Evolutionary conservation across 1,140 invertebrate species (phyloP), one percentile per base, ranked within the genome.

Genomic region (Doryteuthis pealeii): DNA sequence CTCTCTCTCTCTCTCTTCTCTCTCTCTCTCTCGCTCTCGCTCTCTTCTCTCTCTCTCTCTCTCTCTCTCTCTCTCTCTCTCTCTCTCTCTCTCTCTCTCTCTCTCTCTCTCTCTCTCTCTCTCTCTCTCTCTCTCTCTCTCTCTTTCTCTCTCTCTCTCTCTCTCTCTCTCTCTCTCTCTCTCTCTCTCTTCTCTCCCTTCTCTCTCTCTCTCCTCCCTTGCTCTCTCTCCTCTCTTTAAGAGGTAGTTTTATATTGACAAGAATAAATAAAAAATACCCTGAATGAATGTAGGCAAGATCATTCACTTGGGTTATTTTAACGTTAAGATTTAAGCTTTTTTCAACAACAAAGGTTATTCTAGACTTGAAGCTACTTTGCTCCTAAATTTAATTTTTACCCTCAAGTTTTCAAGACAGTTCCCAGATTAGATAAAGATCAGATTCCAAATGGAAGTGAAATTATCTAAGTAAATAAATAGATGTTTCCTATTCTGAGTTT

Each of bases 11-110:
- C 10, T 12, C 22, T 22, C 45, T 22, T 49, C 10, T 49, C 45
- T 22, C 45, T 49, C 22, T 10, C 10, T 12, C 10, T 10, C 22
- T 12, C 45, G 22, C 45, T 22, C 45, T 12, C 10, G 10, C 10
- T 22, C 22, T 49, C 22, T 12, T 22, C 45, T 12, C 45, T 22
- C 10, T 22, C 45, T 49, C 45, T 49, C 45, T 49, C 45, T 22
- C 22, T 10, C 45, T 49, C 45, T 49, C 45, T 22, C 22, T 10
- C 45, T 0, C 10, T 49, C 45, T 49, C 45, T 22, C 45, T 12
- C 45, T 49, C 45, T 49, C 45, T 49, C 45, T 49, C 45, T 49
- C n/a, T n/a, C 45, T 49, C 45, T 49, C 45, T 49, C 45, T 49
- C 45, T 22, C 22, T 10, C 10, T 49, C 45, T 22, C 45, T 49